phyloP scores from a whole-genome alignment of 2,797 vertebrate genomes.

The Limosa lapponica region DNA sequence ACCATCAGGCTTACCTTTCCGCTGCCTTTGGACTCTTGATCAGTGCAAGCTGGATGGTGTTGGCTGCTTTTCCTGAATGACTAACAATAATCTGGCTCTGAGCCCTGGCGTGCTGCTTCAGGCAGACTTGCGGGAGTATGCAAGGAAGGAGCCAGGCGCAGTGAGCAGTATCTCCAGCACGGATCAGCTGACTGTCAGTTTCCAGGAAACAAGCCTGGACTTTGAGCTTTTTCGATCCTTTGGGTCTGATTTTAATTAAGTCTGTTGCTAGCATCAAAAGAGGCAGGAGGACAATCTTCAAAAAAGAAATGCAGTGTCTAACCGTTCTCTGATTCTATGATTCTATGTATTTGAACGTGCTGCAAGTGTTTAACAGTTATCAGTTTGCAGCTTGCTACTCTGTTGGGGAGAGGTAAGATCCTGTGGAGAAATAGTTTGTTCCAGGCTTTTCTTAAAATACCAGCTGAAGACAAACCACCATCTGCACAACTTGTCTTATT shows the following conservation, averaged over 20 bases:
- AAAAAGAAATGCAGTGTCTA: background rate
- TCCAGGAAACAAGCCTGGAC: slow-evolving; percentile 64
- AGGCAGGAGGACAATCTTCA: slow-evolving; percentile 1
- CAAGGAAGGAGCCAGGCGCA: slow-evolving; percentile 18
- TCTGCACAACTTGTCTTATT: slow-evolving; percentile 57
- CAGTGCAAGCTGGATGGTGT: background rate
- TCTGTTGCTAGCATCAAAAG: slow-evolving; percentile 29
- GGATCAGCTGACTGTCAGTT: slow-evolving; percentile 63
- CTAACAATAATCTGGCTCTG: slow-evolving; percentile 28
- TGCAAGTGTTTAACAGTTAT: slow-evolving; percentile 11
- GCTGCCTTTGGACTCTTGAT: background rate
- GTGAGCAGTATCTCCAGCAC: slow-evolving; percentile 14
- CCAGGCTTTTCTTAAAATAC: slow-evolving; percentile 69
- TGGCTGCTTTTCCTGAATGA: slow-evolving; percentile 35
- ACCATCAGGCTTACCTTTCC: slow-evolving; percentile 39
- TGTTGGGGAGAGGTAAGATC: slow-evolving; percentile 54
- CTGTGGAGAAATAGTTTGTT: slow-evolving; percentile 52
- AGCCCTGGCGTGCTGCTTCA: slow-evolving; percentile 15
- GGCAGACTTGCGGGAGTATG: background rate
- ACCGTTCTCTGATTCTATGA: no score
- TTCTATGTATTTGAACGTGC: background rate
- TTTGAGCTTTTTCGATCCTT: background rate
- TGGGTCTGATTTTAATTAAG: slow-evolving; percentile 58
- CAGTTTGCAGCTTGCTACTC: slow-evolving; percentile 43
- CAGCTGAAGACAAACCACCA: slow-evolving; percentile 57